A percentile compares a stretch with the other conserved stretches of the same genome.
Conservation (phyloP, 2,797 vertebrate genomes). For the Diglossa cyanea region DNA sequence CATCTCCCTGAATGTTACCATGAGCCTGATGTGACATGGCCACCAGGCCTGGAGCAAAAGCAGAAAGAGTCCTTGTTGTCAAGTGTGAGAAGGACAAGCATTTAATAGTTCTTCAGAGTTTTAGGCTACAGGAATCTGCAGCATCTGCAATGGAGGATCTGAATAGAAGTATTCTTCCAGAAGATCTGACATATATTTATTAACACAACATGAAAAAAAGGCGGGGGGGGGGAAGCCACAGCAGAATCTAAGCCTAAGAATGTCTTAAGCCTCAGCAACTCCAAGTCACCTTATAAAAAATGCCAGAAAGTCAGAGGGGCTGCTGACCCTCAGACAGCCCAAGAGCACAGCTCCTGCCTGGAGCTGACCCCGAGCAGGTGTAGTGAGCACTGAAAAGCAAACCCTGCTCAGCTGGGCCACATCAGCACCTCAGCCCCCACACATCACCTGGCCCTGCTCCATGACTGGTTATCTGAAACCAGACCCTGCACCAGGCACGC, state of each 20-base stretch:
- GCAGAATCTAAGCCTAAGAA: background rate
- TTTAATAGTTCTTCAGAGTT: background rate
- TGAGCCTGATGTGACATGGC: background rate
- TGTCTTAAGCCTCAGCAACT: background rate
- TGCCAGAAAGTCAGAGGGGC: background rate
- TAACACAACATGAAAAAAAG: background rate
- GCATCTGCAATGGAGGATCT: background rate
- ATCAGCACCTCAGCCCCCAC: background rate
- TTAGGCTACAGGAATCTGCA: background rate
- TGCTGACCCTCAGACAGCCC: background rate
- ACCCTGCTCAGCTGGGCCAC: rapidly evolving
- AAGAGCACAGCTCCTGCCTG: background rate
- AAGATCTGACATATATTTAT: background rate
- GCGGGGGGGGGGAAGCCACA: rapidly evolving
- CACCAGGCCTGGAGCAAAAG: background rate
- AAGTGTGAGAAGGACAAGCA: background rate
- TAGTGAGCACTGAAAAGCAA: background rate
- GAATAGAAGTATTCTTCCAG: background rate
- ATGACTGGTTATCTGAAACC: background rate
- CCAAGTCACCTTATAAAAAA: background rate
- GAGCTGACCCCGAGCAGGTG: background rate
- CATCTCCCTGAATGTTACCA: background rate
- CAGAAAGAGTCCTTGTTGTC: background rate
- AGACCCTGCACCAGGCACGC: background rate
- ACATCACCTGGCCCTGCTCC: background rate